Base-by-base conservation (phyloP, 2,888 invertebrate species). In the Drosophila maculinotata region DNA sequence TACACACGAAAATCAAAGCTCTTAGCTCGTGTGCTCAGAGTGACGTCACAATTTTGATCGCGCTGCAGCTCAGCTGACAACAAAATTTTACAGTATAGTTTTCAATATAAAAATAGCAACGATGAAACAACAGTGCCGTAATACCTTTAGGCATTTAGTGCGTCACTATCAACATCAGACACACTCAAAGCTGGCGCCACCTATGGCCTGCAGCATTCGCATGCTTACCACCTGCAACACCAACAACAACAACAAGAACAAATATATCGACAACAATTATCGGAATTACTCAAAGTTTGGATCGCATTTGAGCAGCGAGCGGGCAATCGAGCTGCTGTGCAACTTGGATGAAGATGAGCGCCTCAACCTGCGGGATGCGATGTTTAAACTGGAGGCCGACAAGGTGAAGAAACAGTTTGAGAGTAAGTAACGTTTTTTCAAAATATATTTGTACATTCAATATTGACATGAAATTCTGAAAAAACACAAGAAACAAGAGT, bases 341-440 rank as follows among this genome's bases (percentile, higher is more conserved):
- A 94, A 94, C 79, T 92, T 97, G 31, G 96, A 94, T 33, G 93
- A 94, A 49, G 95, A 95, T 48, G 96, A 97, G 89, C 93, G 96
- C 48, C 93, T 92, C 76, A 92, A 95, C 73, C 92, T 97, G 42
- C 93, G 94, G 59, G 91, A 92, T 41, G 96, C 96, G 1, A 91
- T 97, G 38, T 94, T 94, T 76, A 95, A 95, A 89, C 95, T 94
- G 88, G 94, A 96, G 86, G 95, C 96, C 0, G 94, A 95, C 81
- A 93, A 94, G 87, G 93, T 94, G 56, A 96, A 95, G 91, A 95
- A 95, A 62, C 94, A 94, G 87, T 96, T 94, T 88, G 95, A 96
- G 94, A 96, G 96, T 96, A 93, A 91, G 89, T 70, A 26, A 3
- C 2, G 20, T 20, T 20, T 20, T 20, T 3, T 20, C 2, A 3